Evolutionary conservation across 2,888 invertebrate genomes (phyloP).

Genomic region (Metopia argyrocephala): DNA sequence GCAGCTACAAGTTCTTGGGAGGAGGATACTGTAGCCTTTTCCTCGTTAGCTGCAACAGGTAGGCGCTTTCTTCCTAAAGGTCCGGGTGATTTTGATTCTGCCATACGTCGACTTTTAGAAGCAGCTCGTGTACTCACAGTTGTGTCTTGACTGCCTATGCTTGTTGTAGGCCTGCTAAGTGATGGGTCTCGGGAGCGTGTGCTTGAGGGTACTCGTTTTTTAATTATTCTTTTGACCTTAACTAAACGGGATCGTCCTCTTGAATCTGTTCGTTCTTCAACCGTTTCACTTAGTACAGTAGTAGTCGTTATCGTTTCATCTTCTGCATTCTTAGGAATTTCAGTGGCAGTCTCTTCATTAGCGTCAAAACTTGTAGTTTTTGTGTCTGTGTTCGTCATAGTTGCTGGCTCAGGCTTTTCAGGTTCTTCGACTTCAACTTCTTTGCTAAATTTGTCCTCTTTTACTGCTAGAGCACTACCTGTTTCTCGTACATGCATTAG

Average conservation of each 20-base stretch:
- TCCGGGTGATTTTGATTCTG: constrained; percentile 69
- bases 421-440: constrained; percentile 65
- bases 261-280: constrained; percentile 73
- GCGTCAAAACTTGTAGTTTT: constrained; percentile 59
- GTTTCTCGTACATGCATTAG: constrained; percentile 73
- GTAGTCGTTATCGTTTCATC: constrained; percentile 60
- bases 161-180: constrained; percentile 66
- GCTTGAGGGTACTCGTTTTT: constrained; percentile 74
- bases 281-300: constrained; percentile 71
- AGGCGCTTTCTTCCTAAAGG: constrained; percentile 63
- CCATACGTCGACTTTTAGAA: constrained; percentile 64
- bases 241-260: constrained; percentile 75
- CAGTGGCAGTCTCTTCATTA: constrained; percentile 7
- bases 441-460: constrained; percentile 21
- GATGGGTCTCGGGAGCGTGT: constrained; percentile 76
- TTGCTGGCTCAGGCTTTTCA: neutral
- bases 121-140: constrained; percentile 46
- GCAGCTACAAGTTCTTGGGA: constrained; percentile 77
- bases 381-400: constrained; percentile 31
- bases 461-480: constrained; percentile 71
- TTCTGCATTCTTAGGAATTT: neutral
- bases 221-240: constrained; percentile 75
- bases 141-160: constrained; percentile 46
- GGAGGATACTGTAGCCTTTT: constrained; percentile 71
- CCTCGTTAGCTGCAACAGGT: neutral